Evolutionary conservation across 2,797 vertebrate species (phyloP).

Genomic region (Hephaestus fuliginosus): DNA sequence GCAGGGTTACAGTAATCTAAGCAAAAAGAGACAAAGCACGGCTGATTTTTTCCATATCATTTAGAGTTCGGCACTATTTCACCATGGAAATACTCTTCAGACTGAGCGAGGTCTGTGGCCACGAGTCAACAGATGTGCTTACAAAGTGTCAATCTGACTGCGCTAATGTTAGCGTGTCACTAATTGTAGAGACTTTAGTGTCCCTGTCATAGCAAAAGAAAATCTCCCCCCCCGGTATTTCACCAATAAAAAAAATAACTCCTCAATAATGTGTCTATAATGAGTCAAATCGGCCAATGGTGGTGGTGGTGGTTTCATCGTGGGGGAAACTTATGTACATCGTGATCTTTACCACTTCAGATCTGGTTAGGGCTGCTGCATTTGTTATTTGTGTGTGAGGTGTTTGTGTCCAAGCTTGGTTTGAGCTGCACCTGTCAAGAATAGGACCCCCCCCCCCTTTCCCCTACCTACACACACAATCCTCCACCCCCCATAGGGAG

Average conservation of each 20-base stretch:
- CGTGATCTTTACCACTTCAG: not conserved
- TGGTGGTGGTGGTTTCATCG: not conserved
- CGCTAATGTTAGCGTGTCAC: not conserved
- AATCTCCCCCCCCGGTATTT: not conserved
- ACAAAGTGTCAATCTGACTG: not conserved
- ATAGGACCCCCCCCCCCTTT: not conserved
- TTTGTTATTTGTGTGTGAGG: slow-evolving; percentile 13
- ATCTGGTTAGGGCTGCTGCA: not conserved
- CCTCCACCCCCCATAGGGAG: slow-evolving; percentile 14
- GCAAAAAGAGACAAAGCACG: slow-evolving; percentile 27
- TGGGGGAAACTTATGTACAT: not conserved
- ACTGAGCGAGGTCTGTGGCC: not conserved
- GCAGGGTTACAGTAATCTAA: slow-evolving; percentile 35
- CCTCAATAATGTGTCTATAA: not conserved
- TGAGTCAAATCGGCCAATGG: no score
- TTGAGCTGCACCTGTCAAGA: slow-evolving; percentile 75
- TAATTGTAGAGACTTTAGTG: not conserved
- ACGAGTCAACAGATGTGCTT: not conserved
- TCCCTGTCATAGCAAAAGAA: not conserved
- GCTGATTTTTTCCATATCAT: slow-evolving; percentile 12
- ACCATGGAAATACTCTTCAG: slow-evolving; percentile 4
- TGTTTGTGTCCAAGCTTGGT: slow-evolving; percentile 37
- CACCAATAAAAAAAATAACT: not conserved
- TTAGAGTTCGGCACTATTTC: not conserved
- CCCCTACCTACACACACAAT: no score